Evolutionary conservation across 2,113 vertebrate species (phyloP).

Genomic region (Pelodiscus sinensis): DNA sequence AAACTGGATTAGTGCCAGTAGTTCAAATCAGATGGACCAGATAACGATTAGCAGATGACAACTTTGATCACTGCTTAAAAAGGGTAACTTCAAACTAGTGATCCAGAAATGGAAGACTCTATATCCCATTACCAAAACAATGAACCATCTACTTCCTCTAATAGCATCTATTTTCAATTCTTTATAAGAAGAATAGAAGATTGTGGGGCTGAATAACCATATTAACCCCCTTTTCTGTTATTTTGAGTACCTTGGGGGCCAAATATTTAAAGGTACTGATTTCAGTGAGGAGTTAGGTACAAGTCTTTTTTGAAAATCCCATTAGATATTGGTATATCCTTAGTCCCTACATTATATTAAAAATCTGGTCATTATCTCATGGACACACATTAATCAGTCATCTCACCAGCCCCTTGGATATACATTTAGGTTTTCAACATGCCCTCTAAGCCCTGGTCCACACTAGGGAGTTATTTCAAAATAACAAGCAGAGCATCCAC

Average conservation of each 20-base stretch:
- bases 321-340: neutral
- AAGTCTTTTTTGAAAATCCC: neutral
- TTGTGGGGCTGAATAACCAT: neutral
- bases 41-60: neutral
- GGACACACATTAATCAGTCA: neutral
- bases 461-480: too few species aligned
- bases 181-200: neutral
- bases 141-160: neutral
- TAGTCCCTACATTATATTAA: neutral
- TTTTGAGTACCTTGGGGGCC: neutral
- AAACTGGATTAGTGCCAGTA: neutral
- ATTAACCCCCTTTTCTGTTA: neutral
- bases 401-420: neutral
- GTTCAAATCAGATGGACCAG: neutral
- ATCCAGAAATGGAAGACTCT: neutral
- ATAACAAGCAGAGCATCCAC: too few species aligned
- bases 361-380: neutral
- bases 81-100: neutral
- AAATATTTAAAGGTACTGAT: neutral
- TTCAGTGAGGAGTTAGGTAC: neutral
- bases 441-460: too few species aligned
- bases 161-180: neutral
- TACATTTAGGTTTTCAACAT: neutral
- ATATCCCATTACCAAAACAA: neutral
- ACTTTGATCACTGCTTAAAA: neutral